These are phyloP conservation scores for Nixonia krombeini DNA, from an alignment of 1,140 invertebrate species.

Conservation along the genomic window DNA sequence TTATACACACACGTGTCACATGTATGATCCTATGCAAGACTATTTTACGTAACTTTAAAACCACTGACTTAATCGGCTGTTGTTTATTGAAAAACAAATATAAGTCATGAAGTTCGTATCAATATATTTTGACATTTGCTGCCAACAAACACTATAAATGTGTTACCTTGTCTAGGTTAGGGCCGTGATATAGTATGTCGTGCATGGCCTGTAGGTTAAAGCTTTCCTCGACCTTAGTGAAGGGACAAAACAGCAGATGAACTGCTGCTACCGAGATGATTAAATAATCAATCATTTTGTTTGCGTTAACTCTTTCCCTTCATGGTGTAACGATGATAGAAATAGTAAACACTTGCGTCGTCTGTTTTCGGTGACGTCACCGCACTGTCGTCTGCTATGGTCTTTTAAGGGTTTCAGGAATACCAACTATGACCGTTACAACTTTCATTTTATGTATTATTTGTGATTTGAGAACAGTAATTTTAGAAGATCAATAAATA, in stretches of 20 bases:
- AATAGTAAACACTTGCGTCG: too few relatives aligned
- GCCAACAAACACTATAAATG: constrained; percentile 13
- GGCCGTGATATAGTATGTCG: constrained; percentile 92
- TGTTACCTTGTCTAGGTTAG: constrained; percentile 87
- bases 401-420: too few relatives aligned
- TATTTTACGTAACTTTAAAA: constrained; percentile 51
- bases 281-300: constrained; percentile 68
- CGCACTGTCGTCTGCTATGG: too few relatives aligned
- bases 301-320: neutral
- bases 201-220: constrained; percentile 99
- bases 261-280: constrained; percentile 78
- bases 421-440: too few relatives aligned
- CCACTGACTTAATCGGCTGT: constrained; percentile 12
- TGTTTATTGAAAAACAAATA: too few relatives aligned
- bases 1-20: constrained; percentile 21
- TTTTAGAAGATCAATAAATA: too few relatives aligned
- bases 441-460: too few relatives aligned
- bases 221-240: constrained; percentile 99
- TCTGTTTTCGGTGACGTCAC: too few relatives aligned
- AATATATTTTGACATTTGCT: constrained; percentile 2
- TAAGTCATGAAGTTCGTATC: neutral
- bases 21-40: constrained; percentile 55
- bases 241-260: constrained; percentile 92
- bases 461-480: too few relatives aligned
- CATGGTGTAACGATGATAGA: too few relatives aligned